Percentiles rank a stretch among this genome's conserved stretches.
These are phyloP conservation scores for Drosophila erecta DNA, from an alignment of 1,140 invertebrate genomes.

Conservation along the genomic window DNA sequence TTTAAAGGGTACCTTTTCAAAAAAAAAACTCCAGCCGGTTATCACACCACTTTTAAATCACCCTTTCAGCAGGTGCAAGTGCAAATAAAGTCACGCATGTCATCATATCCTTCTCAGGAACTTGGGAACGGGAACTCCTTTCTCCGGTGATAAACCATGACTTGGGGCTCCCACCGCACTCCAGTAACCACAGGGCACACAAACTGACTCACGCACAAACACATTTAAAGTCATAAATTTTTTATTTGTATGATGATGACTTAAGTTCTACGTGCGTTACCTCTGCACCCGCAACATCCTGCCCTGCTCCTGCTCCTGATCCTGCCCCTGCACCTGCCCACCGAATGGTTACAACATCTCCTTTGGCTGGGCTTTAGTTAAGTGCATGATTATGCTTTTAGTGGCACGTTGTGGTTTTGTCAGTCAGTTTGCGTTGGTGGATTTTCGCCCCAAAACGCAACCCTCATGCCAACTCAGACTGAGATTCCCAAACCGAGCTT, in stretches of 20 bases:
- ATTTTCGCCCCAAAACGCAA: conserved; percentile 37
- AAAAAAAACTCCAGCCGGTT: not conserved
- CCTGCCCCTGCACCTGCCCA: not conserved
- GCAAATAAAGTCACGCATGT: conserved; percentile 60
- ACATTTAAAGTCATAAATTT: conserved; percentile 78
- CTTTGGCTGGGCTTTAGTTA: conserved; percentile 71
- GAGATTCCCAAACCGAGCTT: conserved; percentile 39
- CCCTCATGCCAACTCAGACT: conserved; percentile 31
- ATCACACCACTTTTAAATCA: conserved; percentile 8
- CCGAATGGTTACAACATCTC: conserved; percentile 41
- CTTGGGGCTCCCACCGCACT: conserved; percentile 36
- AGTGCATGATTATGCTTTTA: conserved; percentile 83
- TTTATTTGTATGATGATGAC: conserved; percentile 82
- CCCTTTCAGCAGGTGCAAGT: conserved; percentile 36
- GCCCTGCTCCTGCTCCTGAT: not conserved
- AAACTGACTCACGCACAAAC: conserved; percentile 27
- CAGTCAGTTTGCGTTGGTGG: conserved; percentile 62
- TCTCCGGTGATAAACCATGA: conserved; percentile 42
- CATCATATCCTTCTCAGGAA: conserved; percentile 9
- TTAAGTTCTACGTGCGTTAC: conserved; percentile 80
- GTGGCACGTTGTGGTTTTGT: conserved; percentile 81
- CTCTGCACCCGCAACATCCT: conserved; percentile 40
- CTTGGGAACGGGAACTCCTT: not conserved
- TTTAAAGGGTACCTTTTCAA: not conserved
- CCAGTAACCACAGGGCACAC: conserved; percentile 23